These are phyloP conservation scores for Hecatera dysodea DNA, from an alignment of 2,888 invertebrate species.

Conservation along the genomic window DNA sequence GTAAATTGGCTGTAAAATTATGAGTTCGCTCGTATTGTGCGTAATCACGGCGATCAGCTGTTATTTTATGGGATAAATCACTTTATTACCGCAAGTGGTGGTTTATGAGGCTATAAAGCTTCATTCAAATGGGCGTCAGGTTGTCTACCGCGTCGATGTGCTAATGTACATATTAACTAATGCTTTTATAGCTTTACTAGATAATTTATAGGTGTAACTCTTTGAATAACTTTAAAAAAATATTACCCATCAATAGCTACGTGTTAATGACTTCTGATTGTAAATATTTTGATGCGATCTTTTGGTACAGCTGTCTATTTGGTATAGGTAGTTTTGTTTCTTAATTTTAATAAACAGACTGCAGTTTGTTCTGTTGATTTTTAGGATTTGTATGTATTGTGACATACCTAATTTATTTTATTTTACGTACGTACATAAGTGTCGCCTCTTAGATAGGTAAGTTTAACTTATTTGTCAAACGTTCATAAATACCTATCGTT, in stretches of 20 bases:
- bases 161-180: slow-evolving; percentile 72
- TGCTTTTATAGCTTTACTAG: slow-evolving; percentile 63
- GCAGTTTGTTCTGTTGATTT: not conserved
- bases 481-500: too few relatives aligned
- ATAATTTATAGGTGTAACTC: slow-evolving; percentile 62
- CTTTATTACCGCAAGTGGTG: slow-evolving; percentile 85
- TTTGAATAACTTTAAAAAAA: slow-evolving; percentile 52
- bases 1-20: slow-evolving; percentile 91
- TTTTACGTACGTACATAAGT: not conserved
- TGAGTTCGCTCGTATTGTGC: slow-evolving; percentile 89
- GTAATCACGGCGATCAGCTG: slow-evolving; percentile 89
- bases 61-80: slow-evolving; percentile 88
- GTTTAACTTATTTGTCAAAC: too few relatives aligned
- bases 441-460: too few relatives aligned
- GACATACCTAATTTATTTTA: not conserved
- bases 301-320: not conserved
- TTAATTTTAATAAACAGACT: not conserved
- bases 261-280: not conserved
- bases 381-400: not conserved
- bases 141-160: slow-evolving; percentile 75
- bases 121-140: slow-evolving; percentile 78
- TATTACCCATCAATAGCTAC: slow-evolving; percentile 22
- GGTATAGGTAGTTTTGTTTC: not conserved
- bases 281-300: slow-evolving; percentile 3
- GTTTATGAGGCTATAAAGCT: slow-evolving; percentile 84